Evolutionary conservation across 2,113 vertebrate species (phyloP).

Genomic region (Pungitius pungitius): DNA sequence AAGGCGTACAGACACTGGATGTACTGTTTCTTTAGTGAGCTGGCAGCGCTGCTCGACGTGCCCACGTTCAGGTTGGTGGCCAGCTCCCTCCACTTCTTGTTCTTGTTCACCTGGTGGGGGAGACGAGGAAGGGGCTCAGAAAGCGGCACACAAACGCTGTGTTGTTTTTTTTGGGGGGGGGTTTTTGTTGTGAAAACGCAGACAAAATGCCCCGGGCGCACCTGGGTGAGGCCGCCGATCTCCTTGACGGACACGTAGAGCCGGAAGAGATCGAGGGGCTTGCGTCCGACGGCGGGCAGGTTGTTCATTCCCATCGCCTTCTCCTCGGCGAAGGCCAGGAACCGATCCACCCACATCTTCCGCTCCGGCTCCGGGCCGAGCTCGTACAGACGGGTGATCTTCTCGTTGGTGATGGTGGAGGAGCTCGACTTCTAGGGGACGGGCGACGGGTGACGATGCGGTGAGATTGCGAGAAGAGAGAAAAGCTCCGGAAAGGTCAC

Average conservation of each 20-base stretch:
- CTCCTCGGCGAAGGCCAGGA: slow-evolving; percentile 94
- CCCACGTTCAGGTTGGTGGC: slow-evolving; percentile 97
- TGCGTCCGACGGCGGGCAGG: slow-evolving; percentile 95
- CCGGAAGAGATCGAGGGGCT: slow-evolving; percentile 96
- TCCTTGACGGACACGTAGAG: slow-evolving; percentile 98
- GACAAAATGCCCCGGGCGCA: slow-evolving; percentile 15
- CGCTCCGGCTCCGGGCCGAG: slow-evolving; percentile 95
- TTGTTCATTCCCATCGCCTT: slow-evolving; percentile 99
- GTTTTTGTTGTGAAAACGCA: no score
- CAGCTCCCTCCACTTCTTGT: slow-evolving; percentile 98
- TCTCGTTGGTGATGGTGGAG: slow-evolving; percentile 98
- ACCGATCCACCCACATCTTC: slow-evolving; percentile 98
- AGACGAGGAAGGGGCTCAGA: slow-evolving; percentile 17
- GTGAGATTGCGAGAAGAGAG: not conserved
- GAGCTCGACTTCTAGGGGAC: slow-evolving; percentile 92
- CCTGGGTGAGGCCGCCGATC: slow-evolving; percentile 98
- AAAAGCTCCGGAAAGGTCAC: not conserved
- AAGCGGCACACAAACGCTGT: not conserved
- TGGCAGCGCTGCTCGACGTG: slow-evolving; percentile 97
- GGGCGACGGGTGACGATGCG: not conserved
- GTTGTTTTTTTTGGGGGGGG: not conserved
- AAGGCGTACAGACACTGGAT: slow-evolving; percentile 99
- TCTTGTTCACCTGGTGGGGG: slow-evolving; percentile 93
- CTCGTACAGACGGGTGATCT: slow-evolving; percentile 98
- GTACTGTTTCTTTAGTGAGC: slow-evolving; percentile 99